Conservation (phyloP, 2,888 invertebrate genomes). For the Troides helena region DNA sequence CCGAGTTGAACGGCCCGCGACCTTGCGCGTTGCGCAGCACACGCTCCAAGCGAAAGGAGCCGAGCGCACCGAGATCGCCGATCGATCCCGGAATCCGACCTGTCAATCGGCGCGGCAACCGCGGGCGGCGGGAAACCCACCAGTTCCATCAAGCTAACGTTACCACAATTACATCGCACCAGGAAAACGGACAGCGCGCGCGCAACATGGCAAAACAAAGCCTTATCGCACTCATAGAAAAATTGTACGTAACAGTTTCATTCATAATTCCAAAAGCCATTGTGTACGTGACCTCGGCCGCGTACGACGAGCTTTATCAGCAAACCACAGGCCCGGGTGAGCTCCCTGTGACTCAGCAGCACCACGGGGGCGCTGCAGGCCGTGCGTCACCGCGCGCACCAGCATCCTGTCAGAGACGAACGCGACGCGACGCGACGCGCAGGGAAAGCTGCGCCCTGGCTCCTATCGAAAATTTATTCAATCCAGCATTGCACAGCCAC, state of each 20-base stretch:
- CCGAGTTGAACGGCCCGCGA: constrained; percentile 80
- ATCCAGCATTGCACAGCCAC: too few relatives aligned
- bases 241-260: constrained; percentile 38
- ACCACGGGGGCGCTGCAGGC: constrained; percentile 2
- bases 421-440: too few relatives aligned
- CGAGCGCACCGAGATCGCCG: constrained; percentile 30
- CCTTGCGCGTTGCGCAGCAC: constrained; percentile 74
- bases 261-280: constrained; percentile 34
- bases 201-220: neutral
- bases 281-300: constrained; percentile 64
- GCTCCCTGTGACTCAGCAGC: constrained; percentile 49
- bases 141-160: too few relatives aligned
- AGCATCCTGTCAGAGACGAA: neutral
- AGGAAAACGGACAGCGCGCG: neutral
- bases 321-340: constrained; percentile 43
- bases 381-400: constrained; percentile 12
- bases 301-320: constrained; percentile 48
- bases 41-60: constrained; percentile 76
- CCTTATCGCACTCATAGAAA: constrained; percentile 1
- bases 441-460: too few relatives aligned
- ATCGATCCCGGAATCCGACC: constrained; percentile 55
- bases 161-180: neutral
- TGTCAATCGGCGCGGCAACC: neutral
- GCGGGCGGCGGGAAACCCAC: neutral
- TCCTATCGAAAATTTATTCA: too few relatives aligned